phyloP scores from a whole-genome alignment of 2,113 vertebrate species.

The Bettongia penicillata region DNA sequence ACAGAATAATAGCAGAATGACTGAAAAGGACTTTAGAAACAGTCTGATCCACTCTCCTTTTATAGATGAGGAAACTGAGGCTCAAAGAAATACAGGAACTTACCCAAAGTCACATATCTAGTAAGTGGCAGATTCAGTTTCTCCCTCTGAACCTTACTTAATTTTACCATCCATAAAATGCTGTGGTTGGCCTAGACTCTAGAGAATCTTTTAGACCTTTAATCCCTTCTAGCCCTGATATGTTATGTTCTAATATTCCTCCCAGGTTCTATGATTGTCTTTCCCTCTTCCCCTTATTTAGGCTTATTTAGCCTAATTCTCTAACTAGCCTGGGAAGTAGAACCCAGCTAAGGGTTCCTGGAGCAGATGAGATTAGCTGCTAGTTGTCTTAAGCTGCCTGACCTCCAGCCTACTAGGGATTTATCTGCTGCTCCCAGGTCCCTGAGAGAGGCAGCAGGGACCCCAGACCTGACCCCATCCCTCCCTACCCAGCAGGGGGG shows the following conservation, averaged over 20 bases:
- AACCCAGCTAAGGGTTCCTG: background rate
- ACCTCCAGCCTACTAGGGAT: background rate
- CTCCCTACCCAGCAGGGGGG: accelerated
- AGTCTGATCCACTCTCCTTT: background rate
- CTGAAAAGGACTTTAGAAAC: background rate
- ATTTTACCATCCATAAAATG: background rate
- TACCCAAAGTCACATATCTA: background rate
- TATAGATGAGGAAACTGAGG: background rate
- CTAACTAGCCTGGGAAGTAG: background rate
- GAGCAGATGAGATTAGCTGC: background rate
- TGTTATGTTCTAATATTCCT: background rate
- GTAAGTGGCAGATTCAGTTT: background rate
- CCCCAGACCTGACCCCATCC: background rate
- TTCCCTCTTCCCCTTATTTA: background rate
- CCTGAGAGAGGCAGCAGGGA: background rate
- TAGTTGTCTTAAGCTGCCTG: background rate
- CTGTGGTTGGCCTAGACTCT: background rate
- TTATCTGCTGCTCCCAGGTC: background rate
- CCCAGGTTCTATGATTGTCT: background rate
- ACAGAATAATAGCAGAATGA: background rate
- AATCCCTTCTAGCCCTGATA: background rate
- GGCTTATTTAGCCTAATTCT: background rate
- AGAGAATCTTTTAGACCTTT: background rate
- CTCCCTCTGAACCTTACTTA: background rate
- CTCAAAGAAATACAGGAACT: background rate